Evolutionary conservation across 2,113 vertebrate species (phyloP).

Genomic region (Arizona elegans): DNA sequence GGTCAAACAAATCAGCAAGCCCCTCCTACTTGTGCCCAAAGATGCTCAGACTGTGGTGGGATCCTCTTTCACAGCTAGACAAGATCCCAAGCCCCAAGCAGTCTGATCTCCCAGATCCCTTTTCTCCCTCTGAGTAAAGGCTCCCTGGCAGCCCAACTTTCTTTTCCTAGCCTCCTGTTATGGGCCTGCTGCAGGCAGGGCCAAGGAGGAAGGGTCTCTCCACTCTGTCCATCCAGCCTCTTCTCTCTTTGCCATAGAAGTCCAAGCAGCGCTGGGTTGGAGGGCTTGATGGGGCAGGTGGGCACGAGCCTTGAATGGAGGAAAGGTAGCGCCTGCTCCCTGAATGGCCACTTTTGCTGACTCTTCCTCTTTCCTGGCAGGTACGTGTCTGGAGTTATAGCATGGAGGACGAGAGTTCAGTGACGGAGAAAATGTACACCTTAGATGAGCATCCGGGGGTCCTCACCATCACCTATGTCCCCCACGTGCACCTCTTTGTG

Average conservation of each 20-base stretch:
- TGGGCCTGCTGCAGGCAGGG: background rate
- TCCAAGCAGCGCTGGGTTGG: background rate
- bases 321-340: background rate
- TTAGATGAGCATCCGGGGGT: slow-evolving; percentile 40
- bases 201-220: background rate
- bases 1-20: background rate
- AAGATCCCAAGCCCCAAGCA: background rate
- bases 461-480: slow-evolving; percentile 47
- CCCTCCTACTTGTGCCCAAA: background rate
- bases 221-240: background rate
- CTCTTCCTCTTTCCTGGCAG: slow-evolving; percentile 21
- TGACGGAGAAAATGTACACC: slow-evolving; percentile 44
- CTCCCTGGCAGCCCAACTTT: background rate
- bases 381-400: slow-evolving; percentile 54
- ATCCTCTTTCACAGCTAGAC: background rate
- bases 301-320: background rate
- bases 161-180: background rate
- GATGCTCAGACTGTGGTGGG: background rate
- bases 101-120: background rate
- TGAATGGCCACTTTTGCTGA: background rate
- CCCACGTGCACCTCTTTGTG: slow-evolving; percentile 49
- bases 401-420: slow-evolving; percentile 17
- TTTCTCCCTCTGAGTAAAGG: background rate
- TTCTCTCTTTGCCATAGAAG: background rate
- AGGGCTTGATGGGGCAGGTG: background rate